Evolutionary conservation across 2,797 vertebrate genomes (phyloP).

Genomic region (Acrocephalus scirpaceus): DNA sequence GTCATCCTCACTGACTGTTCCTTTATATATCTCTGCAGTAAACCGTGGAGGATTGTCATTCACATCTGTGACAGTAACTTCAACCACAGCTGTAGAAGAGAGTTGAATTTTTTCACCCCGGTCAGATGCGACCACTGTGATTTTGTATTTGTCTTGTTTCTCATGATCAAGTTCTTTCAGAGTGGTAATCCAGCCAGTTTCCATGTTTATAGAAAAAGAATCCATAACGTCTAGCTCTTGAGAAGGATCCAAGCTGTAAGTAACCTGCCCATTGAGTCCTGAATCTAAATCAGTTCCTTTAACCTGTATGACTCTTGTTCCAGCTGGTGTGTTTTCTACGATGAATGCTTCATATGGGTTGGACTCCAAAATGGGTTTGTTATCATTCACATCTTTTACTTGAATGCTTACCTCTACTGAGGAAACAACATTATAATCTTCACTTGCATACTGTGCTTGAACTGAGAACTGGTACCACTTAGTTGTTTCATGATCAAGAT

Average conservation of each 20-base stretch:
- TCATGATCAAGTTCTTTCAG: conserved; percentile 93
- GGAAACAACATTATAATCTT: conserved; percentile 81
- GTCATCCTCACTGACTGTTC: conserved; percentile 97
- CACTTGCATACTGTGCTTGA: conserved; percentile 78
- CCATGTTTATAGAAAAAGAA: conserved; percentile 87
- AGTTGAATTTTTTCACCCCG: conserved; percentile 88
- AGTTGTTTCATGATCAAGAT: conserved; percentile 91
- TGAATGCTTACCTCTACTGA: conserved; percentile 91
- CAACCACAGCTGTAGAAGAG: conserved; percentile 83
- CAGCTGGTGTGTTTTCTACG: conserved; percentile 91
- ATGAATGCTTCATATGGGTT: conserved; percentile 89
- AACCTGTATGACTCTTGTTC: conserved; percentile 89
- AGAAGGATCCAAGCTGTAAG: conserved; percentile 87
- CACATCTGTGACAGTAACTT: conserved; percentile 90
- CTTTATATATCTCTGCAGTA: conserved; percentile 97
- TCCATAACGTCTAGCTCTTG: conserved; percentile 85
- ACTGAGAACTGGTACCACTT: conserved; percentile 96
- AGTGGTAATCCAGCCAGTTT: conserved; percentile 95
- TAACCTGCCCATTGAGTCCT: conserved; percentile 89
- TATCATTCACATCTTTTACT: conserved; percentile 94
- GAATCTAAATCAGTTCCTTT: conserved; percentile 92
- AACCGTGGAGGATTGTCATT: conserved; percentile 96
- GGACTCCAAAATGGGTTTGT: conserved; percentile 90
- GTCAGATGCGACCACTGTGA: conserved; percentile 88
- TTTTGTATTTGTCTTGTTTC: conserved; percentile 78